Base-by-base conservation (phyloP, 2,113 vertebrate species). In the Pelecanus crispus region DNA sequence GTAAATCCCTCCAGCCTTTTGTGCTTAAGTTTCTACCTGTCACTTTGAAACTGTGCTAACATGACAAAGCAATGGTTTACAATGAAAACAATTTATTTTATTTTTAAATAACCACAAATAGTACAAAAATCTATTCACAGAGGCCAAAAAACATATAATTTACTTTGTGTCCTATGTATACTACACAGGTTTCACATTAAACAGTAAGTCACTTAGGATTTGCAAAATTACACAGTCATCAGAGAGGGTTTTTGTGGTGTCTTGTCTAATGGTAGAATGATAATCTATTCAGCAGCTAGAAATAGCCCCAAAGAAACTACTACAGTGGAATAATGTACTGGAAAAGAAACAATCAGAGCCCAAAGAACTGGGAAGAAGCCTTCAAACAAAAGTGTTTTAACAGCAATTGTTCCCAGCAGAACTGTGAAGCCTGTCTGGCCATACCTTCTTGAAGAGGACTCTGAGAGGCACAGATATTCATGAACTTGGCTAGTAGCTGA, bases 281-380 rank as follows among this genome's bases (percentile, higher is more conserved):
- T 75, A 84, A 86, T 79, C 61, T 61, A 36, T 85, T 77, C 70
- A 68, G 63, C 50, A 88, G 32, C 80, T 91, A 88, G 86, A 93
- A 96, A 79, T 45, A 49, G 31, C 38, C 86, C 71, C 88, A 84
- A 83, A 80, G 74, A 95, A 95, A 65, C 62, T 80, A 88, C 85
- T 70, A 71, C 29, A 55, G n/a, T 68, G 50, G 40, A 84, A 70
- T 74, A 81, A 94, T 45, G 20, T 40, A 66, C 78, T 66, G 81
- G 50, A 92, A 89, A 95, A 90, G 49, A 88, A 65, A 71, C 62
- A 95, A 61, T 56, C 47, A 81, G 53, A 91, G 38, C 34, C 62
- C 28, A 67, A 7, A 56, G 70, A 92, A 73, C 25, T 52, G 44
- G 53, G 65, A 75, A 77, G 81, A 92, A 87, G 14, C 56, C 70